These are phyloP conservation scores for Columba janthina DNA, from an alignment of 2,113 vertebrate genomes.

Conservation along the genomic window DNA sequence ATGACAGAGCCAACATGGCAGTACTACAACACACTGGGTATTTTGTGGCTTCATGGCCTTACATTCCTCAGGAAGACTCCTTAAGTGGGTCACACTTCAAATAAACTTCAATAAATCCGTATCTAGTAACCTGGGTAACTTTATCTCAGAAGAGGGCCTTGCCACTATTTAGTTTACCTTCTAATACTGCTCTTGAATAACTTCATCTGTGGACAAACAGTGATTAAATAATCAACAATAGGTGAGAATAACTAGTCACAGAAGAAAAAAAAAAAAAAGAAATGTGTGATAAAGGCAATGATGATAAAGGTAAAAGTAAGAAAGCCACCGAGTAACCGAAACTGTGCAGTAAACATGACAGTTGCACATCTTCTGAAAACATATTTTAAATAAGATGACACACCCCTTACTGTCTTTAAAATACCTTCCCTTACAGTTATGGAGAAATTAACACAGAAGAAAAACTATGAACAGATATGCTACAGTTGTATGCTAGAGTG, in stretches of 20 bases:
- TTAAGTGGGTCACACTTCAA: background rate
- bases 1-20: background rate
- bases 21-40: background rate
- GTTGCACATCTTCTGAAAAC: background rate
- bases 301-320: background rate
- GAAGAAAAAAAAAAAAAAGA: background rate
- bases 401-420: background rate
- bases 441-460: background rate
- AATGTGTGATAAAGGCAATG: background rate
- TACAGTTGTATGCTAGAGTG: background rate
- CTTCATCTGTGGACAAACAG: background rate
- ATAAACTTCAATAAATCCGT: background rate
- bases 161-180: background rate
- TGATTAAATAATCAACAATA: background rate
- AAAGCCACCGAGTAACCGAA: background rate
- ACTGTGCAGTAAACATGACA: background rate
- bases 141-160: background rate
- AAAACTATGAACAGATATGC: background rate
- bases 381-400: background rate
- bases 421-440: background rate
- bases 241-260: background rate
- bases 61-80: background rate
- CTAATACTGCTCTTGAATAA: background rate
- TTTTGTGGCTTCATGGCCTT: background rate
- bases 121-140: background rate